These are phyloP conservation scores for Circaetus cinerascens DNA, from an alignment of 2,113 vertebrate species.

Conservation along the genomic window DNA sequence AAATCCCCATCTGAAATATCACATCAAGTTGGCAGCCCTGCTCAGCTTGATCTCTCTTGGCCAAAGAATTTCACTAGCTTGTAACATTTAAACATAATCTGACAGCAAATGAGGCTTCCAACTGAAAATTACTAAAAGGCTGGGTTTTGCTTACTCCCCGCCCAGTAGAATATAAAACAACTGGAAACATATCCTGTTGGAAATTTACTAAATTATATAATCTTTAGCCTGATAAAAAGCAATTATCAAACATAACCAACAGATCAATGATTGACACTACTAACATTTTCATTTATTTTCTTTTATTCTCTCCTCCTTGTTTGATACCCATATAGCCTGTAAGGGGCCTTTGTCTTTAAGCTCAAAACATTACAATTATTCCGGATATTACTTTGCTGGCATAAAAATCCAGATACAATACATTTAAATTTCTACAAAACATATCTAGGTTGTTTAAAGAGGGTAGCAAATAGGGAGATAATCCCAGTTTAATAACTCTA, in stretches of 20 bases:
- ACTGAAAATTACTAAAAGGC: not conserved
- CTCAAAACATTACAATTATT: not conserved
- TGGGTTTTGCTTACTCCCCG: not conserved
- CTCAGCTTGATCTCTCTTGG: not conserved
- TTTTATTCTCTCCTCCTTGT: not conserved
- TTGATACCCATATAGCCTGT: fast-evolving
- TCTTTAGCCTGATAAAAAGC: not conserved
- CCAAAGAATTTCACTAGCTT: not conserved
- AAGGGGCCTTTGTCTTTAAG: not conserved
- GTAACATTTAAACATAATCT: not conserved
- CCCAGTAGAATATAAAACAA: not conserved
- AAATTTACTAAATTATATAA: not conserved
- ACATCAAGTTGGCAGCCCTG: not conserved
- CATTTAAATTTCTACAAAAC: not conserved
- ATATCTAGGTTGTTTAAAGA: not conserved
- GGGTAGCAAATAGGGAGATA: slow-evolving; percentile 7
- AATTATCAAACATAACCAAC: not conserved
- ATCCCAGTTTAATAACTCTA: slow-evolving; percentile 10
- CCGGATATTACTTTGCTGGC: not conserved
- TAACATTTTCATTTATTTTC: not conserved
- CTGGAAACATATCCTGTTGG: not conserved
- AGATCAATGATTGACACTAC: not conserved
- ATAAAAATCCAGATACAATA: not conserved
- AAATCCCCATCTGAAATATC: not conserved
- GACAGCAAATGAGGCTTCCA: not conserved